Percentiles rank a stretch among this genome's conserved stretches.
Evolutionary conservation across 2,797 vertebrate genomes (phyloP).

Genomic region (Diceros bicornis): DNA sequence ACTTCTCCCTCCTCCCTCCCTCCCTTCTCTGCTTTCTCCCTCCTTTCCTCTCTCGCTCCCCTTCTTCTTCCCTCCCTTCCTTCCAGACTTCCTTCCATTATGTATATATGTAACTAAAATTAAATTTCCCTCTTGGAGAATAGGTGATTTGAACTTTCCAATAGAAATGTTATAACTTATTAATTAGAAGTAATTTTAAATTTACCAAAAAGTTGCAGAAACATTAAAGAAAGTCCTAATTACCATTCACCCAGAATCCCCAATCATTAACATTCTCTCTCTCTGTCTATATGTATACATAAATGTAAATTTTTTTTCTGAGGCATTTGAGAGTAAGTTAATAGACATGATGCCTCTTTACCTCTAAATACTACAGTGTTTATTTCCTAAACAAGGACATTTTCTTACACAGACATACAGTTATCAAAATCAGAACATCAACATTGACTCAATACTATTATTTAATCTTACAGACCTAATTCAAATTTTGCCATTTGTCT

Average conservation of each 20-base stretch:
- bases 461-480: neutral
- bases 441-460: neutral
- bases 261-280: neutral
- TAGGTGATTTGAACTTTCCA: neutral
- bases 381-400: neutral
- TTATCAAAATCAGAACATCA: neutral
- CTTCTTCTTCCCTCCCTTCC: neutral
- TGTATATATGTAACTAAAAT: neutral
- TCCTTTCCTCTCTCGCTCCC: neutral
- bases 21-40: neutral
- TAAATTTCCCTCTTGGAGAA: neutral
- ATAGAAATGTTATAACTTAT: neutral
- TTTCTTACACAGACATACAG: neutral
- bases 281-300: neutral
- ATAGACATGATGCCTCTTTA: neutral
- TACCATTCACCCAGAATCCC: neutral
- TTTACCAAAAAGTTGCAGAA: neutral
- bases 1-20: neutral
- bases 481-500: neutral
- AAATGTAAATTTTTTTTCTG: neutral
- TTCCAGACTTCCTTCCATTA: neutral
- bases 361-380: neutral
- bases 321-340: conserved; percentile 11
- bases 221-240: neutral
- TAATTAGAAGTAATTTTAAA: neutral